Evolutionary conservation across 2,113 vertebrate species (phyloP).

Genomic region (Engraulis encrasicolus): DNA sequence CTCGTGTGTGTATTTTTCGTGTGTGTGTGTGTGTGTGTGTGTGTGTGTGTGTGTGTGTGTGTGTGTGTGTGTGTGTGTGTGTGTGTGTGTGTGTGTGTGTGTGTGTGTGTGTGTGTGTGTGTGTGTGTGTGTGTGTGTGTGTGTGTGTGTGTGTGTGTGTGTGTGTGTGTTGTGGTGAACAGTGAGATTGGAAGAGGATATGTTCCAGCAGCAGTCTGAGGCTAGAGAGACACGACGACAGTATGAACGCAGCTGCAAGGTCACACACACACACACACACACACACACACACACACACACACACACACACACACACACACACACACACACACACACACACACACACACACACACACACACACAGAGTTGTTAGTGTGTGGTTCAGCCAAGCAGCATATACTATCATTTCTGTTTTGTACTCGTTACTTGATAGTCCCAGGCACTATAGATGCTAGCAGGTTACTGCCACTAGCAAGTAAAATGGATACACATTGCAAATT

Average conservation of each 20-base stretch:
- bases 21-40: slow-evolving; percentile 15
- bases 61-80: slow-evolving; percentile 24
- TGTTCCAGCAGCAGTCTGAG: slow-evolving; percentile 72
- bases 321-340: not conserved
- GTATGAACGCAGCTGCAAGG: slow-evolving; percentile 71
- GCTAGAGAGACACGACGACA: slow-evolving; percentile 71
- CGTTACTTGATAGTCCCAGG: not conserved
- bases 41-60: slow-evolving; percentile 28
- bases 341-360: not conserved
- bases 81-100: no score
- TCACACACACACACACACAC: slow-evolving; percentile 37
- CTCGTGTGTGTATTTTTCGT: not conserved
- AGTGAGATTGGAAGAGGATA: slow-evolving; percentile 76
- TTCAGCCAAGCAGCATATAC: not conserved
- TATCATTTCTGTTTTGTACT: not conserved
- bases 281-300: not conserved
- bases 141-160: slow-evolving; percentile 25
- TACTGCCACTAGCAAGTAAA: no score
- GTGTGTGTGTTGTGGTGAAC: slow-evolving; percentile 28
- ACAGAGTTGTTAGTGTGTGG: not conserved
- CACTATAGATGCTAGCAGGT: not conserved
- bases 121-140: slow-evolving; percentile 25
- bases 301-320: not conserved
- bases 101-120: not conserved
- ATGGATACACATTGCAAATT: no score